Evolutionary conservation across 92 coral and sea anemone genomes (phyloP), one percentile per base, ranked within the genome.

Genomic region (Blastomussa wellsi): DNA sequence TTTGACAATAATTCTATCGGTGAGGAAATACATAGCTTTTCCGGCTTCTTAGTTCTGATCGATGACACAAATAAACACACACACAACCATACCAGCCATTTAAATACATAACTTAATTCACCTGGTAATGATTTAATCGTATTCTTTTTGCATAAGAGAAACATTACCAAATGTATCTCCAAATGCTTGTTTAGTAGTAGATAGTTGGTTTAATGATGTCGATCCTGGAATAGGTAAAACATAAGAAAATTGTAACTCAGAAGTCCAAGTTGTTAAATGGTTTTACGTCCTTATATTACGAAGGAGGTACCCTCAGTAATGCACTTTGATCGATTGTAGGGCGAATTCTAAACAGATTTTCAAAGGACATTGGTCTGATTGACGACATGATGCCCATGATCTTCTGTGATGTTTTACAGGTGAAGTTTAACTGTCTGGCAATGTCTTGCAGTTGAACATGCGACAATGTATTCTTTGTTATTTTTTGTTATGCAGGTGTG

Each of bases 261-360:
- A n/a, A n/a, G n/a, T n/a, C n/a, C 57, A 51, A 55, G 62, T 20
- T 55, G 62, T 55, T 6, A 55, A 55, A 55, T 5, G 62, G 65
- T 22, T 57, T 57, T 22, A 22, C 64, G 22, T 9, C n/a, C n/a
- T n/a, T n/a, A n/a, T n/a, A n/a, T 5, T 2, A 20, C 3, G n/a
- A 22, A 9, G 26, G 6, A 22, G 20, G 3, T 22, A 19, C 28
- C 7, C 0, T 62, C 33, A 62, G 20, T 44, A 59, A 37, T 3
- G 41, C 4, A 15, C 80, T 33, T 69, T 79, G 33, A 74, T 47
- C 10, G 33, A 36, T 66, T 38, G 13, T 42, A 93, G 97, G 97
- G 29, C 97, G 97, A 7, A 93, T 93, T 55, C 80, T 93, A 1
- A 93, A 93, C 94, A 78, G 97, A 83, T 93, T 93, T 74, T 88